Evolutionary conservation across 2,113 vertebrate genomes (phyloP).

Genomic region (Ardeotis arabs): DNA sequence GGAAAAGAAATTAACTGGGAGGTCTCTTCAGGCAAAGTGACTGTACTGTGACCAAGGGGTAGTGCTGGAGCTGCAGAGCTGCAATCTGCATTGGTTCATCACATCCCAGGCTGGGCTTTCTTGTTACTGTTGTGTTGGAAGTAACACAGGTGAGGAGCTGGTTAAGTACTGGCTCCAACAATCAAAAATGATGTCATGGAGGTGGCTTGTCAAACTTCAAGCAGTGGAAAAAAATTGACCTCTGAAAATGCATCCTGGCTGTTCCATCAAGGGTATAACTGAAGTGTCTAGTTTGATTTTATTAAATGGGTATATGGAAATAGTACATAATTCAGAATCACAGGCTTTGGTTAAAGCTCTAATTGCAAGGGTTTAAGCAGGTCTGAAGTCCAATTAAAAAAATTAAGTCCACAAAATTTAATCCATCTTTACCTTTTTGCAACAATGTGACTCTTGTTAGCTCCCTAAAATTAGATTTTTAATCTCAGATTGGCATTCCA

Average conservation of each 20-base stretch:
- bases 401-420: conserved; percentile 7
- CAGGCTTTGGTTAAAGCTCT: not conserved
- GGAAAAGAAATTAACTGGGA: not conserved
- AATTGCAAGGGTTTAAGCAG: not conserved
- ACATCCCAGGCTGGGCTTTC: not conserved
- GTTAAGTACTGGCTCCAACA: not conserved
- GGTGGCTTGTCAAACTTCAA: not conserved
- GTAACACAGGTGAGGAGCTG: not conserved
- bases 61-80: not conserved
- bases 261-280: not conserved
- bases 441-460: conserved; percentile 46
- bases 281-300: not conserved
- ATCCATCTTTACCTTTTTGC: conserved; percentile 23
- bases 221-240: not conserved
- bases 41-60: not conserved
- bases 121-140: not conserved
- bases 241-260: not conserved
- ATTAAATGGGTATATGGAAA: not conserved
- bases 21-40: not conserved
- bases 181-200: not conserved
- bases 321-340: not conserved
- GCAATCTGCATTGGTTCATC: not conserved
- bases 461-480: conserved; percentile 67
- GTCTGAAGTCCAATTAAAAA: conserved; percentile 1
- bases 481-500: conserved; percentile 60